These are phyloP conservation scores for Cephalophus harveyi DNA, from an alignment of 2,113 vertebrate species.

Conservation along the genomic window DNA sequence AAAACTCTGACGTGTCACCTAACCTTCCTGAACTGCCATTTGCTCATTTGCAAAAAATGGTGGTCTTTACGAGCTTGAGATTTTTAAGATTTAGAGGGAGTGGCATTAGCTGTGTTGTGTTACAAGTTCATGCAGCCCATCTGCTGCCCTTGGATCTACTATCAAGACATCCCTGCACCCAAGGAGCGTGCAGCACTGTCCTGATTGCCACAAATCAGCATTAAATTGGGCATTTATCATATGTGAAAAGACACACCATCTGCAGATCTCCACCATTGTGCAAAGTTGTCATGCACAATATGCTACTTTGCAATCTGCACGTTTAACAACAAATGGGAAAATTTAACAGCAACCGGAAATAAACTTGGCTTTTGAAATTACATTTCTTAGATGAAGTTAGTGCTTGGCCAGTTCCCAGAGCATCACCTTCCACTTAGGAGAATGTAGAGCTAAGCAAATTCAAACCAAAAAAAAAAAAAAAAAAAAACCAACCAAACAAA, in stretches of 20 bases:
- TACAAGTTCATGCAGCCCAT: not conserved
- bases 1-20: not conserved
- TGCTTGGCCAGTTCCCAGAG: not conserved
- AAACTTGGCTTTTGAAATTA: not conserved
- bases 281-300: constrained; percentile 46
- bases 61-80: not conserved
- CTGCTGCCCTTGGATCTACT: not conserved
- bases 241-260: constrained; percentile 58
- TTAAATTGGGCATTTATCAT: constrained; percentile 53
- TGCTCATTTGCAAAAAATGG: not conserved
- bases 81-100: not conserved
- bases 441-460: constrained; percentile 50
- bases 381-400: constrained; percentile 18
- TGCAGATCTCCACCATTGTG: constrained; percentile 44
- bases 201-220: constrained; percentile 50
- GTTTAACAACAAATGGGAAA: constrained; percentile 35
- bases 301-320: constrained; percentile 48
- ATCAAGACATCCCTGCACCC: not conserved
- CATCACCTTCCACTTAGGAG: constrained; percentile 8
- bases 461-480: not conserved
- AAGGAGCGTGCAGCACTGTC: not conserved
- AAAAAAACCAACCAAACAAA: not conserved
- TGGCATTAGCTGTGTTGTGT: not conserved
- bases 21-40: not conserved
- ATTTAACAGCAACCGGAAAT: constrained; percentile 36